phyloP scores from a whole-genome alignment of 1,140 invertebrate species.

The Anoplolepis gracilipes region DNA sequence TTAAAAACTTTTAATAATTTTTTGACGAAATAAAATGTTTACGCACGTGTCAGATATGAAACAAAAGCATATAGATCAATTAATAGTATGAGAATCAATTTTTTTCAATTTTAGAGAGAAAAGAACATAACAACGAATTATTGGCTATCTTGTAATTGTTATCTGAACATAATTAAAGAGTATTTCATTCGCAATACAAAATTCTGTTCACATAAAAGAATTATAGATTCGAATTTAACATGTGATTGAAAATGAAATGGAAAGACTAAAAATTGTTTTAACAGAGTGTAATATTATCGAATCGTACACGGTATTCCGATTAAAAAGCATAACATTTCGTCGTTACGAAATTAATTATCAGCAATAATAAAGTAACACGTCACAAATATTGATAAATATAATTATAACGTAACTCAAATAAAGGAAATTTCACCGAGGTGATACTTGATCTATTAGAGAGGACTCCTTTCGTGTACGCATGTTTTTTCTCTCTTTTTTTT shows the following conservation, averaged over 20 bases:
- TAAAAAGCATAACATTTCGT: slow-evolving; percentile 18
- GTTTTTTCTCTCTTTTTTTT: neutral
- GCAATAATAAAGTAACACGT: slow-evolving; percentile 21
- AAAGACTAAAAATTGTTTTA: slow-evolving; percentile 11
- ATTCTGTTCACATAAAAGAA: slow-evolving; percentile 23
- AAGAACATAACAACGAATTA: neutral
- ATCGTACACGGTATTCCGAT: neutral
- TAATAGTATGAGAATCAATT: neutral
- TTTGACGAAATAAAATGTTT: slow-evolving; percentile 6
- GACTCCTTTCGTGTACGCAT: neutral
- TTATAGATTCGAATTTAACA: neutral
- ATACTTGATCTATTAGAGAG: slow-evolving; percentile 35
- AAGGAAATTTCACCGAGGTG: slow-evolving; percentile 28
- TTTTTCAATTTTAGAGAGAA: neutral
- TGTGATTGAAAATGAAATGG: slow-evolving; percentile 38
- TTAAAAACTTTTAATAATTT: neutral
- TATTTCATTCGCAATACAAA: neutral
- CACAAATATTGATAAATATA: slow-evolving; percentile 50
- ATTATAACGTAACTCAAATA: slow-evolving; percentile 31
- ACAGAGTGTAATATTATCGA: slow-evolving; percentile 2
- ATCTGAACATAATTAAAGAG: neutral
- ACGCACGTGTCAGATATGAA: neutral
- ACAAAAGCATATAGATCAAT: neutral
- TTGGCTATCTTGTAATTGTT: slow-evolving; percentile 11
- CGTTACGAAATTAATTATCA: slow-evolving; percentile 46